phyloP scores from a whole-genome alignment of 2,113 vertebrate genomes.

The Xiphias gladius region DNA sequence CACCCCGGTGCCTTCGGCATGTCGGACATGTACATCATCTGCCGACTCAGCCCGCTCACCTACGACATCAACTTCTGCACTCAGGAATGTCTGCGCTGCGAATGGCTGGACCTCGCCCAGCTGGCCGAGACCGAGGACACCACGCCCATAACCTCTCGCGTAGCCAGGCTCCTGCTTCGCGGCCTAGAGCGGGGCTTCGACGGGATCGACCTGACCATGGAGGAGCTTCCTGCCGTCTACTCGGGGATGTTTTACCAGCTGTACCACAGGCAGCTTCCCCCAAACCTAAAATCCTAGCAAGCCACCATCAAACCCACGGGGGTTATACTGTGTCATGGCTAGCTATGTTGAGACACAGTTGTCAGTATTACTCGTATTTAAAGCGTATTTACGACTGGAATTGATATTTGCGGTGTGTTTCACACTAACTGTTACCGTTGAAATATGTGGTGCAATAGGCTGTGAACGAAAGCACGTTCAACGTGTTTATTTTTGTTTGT shows the following conservation, averaged over 20 bases:
- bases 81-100: constrained; percentile 91
- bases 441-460: neutral
- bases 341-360: neutral
- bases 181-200: constrained; percentile 89
- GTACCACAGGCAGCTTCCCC: constrained; percentile 89
- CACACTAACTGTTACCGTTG: constrained; percentile 25
- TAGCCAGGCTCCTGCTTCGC: constrained; percentile 88
- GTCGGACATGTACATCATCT: constrained; percentile 95
- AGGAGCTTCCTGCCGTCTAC: constrained; percentile 88
- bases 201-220: constrained; percentile 88
- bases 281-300: neutral
- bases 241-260: constrained; percentile 91
- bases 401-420: constrained; percentile 3
- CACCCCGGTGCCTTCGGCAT: constrained; percentile 92
- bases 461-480: constrained; percentile 9
- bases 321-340: neutral
- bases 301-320: no score
- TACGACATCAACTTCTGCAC: constrained; percentile 90
- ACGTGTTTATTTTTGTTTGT: neutral
- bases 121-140: constrained; percentile 79
- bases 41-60: constrained; percentile 89
- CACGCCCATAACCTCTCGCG: constrained; percentile 89
- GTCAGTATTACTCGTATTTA: constrained; percentile 24
- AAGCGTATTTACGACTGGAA: constrained; percentile 50
- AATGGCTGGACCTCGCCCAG: constrained; percentile 90